Evolutionary conservation across 2,797 vertebrate genomes (phyloP), one percentile per base, ranked within the genome.

Genomic region (Chrosomus eos): DNA sequence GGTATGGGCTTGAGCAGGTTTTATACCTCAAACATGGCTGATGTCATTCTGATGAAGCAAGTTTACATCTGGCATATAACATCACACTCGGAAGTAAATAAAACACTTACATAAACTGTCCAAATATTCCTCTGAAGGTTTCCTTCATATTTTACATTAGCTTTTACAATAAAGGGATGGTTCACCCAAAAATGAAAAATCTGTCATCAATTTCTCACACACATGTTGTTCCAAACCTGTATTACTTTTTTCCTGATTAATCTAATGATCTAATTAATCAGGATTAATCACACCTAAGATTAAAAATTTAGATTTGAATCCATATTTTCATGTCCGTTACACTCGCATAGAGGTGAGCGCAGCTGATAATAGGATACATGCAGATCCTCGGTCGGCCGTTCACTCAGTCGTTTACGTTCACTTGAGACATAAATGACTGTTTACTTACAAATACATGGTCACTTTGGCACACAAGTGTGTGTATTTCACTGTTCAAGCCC

Each of bases 1-100:
- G 31, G 60, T 83, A 75, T 83, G 45, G 33, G 28, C 72, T 75
- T 75, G 38, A 51, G 70, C 58, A n/a, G 55, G 19, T 74, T 60
- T 67, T 33, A 19, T 80, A n/a, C 21, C 26, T 64, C 40, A 73
- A 43, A 82, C 13, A 48, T 64, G 26, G 80, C 53, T 60, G 70
- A 71, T 16, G 51, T 31, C 33, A 40, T n/a, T 71, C 14, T 31
- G n/a, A 58, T 5, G 9, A 16, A 10, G 36, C 10, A 23, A 18
- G 33, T 40, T 71, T 40, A 55, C 31, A 53, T 70, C 14, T 53
- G 23, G 14, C 23, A 53, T 55, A 28, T 4, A 79, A 79, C 18
- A 28, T 60, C 62, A 80, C 1, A 1, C 13, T 80, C 28, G 0
- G 10, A 19, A 36, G 26, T 36, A 18, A 51, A 53, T 31, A 36